Percentiles rank a stretch among this genome's conserved stretches.
Evolutionary conservation across 2,797 vertebrate species (phyloP).

Genomic region (Phoebastria nigripes): DNA sequence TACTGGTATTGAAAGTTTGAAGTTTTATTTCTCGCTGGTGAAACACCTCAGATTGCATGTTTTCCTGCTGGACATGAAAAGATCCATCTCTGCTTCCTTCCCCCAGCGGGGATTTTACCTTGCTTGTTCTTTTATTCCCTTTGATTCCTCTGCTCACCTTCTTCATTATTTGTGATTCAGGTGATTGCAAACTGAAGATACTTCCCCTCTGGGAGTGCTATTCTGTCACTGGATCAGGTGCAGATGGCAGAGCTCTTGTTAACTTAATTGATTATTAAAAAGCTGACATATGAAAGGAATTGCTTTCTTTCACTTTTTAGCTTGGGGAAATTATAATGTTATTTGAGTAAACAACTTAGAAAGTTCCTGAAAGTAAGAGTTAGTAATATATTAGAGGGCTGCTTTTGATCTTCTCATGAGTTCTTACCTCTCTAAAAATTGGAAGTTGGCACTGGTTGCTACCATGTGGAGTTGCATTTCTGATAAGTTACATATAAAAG

Average conservation of each 20-base stretch:
- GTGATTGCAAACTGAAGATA: neutral
- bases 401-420: neutral
- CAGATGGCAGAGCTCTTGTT: conserved; percentile 27
- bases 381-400: neutral
- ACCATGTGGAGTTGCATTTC: neutral
- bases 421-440: neutral
- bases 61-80: neutral
- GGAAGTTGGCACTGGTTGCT: neutral
- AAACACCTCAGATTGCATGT: neutral
- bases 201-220: neutral
- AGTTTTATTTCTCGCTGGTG: neutral
- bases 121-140: neutral
- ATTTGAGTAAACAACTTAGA: neutral
- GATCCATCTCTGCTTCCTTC: neutral
- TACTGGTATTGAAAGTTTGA: neutral
- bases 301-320: neutral
- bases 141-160: neutral
- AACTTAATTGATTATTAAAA: conserved; percentile 51
- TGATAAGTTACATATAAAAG: neutral
- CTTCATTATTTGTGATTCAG: conserved; percentile 8
- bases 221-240: conserved; percentile 36
- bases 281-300: conserved; percentile 26
- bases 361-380: neutral
- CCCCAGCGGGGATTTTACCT: neutral
- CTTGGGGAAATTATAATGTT: neutral